These are phyloP conservation scores for Puffinus mauretanicus DNA, from an alignment of 2,113 vertebrate species.

Conservation along the genomic window DNA sequence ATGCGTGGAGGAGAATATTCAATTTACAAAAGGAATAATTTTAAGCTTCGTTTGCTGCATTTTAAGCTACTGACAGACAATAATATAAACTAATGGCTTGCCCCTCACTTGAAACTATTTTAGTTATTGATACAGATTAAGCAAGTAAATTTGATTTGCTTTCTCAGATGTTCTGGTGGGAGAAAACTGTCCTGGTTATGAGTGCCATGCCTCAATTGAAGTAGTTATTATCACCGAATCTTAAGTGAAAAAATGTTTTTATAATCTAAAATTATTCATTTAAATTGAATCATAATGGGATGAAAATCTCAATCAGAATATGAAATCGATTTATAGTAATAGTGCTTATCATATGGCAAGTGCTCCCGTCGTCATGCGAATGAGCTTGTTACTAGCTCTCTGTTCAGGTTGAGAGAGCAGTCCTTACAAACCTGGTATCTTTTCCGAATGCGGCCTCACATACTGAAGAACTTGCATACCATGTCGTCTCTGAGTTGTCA, in stretches of 20 bases:
- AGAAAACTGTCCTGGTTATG: slow-evolving; percentile 10
- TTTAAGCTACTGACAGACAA: neutral
- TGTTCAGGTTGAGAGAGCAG: neutral
- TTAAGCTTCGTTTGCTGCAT: neutral
- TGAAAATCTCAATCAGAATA: neutral
- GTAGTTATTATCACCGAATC: neutral
- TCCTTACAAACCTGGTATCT: neutral
- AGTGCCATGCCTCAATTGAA: neutral
- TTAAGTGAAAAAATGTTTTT: neutral
- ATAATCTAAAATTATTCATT: neutral
- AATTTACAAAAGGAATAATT: neutral
- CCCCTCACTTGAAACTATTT: slow-evolving; percentile 30
- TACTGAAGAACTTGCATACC: neutral
- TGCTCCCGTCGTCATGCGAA: fast-evolving
- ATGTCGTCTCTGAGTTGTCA: neutral
- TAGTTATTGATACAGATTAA: slow-evolving; percentile 31
- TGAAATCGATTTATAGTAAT: neutral
- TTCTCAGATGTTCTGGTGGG: neutral
- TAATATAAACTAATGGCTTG: slow-evolving; percentile 17
- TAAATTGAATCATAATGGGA: neutral
- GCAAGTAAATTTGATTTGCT: slow-evolving; percentile 42
- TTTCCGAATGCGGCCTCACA: neutral
- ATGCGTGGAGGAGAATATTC: neutral
- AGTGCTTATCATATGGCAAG: neutral
- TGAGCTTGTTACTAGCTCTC: neutral